Evolutionary conservation across 1,140 invertebrate genomes (phyloP), one percentile per base, ranked within the genome.

Genomic region (Musca domestica): DNA sequence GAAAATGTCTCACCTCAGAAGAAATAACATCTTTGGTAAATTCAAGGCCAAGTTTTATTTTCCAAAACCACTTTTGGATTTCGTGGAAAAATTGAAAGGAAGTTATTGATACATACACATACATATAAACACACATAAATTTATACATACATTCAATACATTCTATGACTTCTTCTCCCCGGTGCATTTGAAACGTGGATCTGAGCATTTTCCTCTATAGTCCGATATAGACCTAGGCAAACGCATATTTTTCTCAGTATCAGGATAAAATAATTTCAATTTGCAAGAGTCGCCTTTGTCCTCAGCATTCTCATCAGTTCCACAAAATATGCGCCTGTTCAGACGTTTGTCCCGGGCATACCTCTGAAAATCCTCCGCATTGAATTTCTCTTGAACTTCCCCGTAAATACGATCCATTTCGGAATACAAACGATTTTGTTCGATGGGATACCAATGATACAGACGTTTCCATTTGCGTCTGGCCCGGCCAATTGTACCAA

Each of bases 371-470:
- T 17, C 12, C 0, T 52, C 27, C 6, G 52, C 25, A 41, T 49
- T 17, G 41, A 34, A 54, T 41, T 66, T 51, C 17, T 54, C 65
- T 17, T 19, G 49, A 2, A 25, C 27, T 15, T 66, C 65, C 15
- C 22, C 30, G 41, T 66, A 66, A 41, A 66, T 22, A 4, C 30
- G 48, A 54, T 66, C 49, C 47, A 54, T 54, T 17, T 66, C 17
- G 3, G 19, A 15, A 49, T 66, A 66, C 25, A 52, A 54, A 22
- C 23, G 49, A 9, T 34, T 54, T 41, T 66, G 65, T 22, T 66
- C 48, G 23, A 2, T 17, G 0, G 65, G 65, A 41, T n/a, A 52
- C 65, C 65, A 66, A 27, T 27, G 19, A 22, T 52, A 54, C n/a
- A 34, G 22, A 1, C 41, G 65, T 4, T 34, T 34, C 65, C 65